phyloP scores from a whole-genome alignment of 2,113 vertebrate genomes.

The Sapayoa aenigma region DNA sequence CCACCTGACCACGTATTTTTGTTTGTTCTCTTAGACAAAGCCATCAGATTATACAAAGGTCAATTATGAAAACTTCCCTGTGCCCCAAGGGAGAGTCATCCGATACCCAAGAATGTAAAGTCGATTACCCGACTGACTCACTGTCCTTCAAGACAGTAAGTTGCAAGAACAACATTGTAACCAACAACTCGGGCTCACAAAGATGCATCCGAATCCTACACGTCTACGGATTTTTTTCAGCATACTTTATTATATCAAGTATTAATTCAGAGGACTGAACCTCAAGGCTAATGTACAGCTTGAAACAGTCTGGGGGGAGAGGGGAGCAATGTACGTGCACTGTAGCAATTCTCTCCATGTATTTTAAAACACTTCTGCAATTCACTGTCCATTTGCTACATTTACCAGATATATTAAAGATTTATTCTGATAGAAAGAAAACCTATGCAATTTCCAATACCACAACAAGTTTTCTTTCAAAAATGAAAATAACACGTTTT shows the following conservation, averaged over 20 bases:
- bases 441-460: not conserved
- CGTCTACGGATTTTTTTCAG: not conserved
- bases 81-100: not conserved
- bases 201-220: not conserved
- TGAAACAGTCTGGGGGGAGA: not conserved
- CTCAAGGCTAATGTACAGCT: not conserved
- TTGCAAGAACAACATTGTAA: not conserved
- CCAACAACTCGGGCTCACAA: not conserved
- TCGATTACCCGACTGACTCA: fast-evolving
- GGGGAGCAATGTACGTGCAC: not conserved
- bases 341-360: not conserved
- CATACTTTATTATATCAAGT: not conserved
- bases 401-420: not conserved
- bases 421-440: not conserved
- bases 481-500: not conserved
- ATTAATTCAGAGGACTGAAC: not conserved
- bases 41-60: not conserved
- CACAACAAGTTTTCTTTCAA: not conserved
- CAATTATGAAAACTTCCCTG: not conserved
- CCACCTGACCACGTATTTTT: not conserved
- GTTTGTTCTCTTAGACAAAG: not conserved
- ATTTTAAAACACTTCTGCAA: not conserved
- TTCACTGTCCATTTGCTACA: not conserved
- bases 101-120: fast-evolving
- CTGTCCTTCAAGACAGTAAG: not conserved